Conservation (phyloP, 2,888 invertebrate species). For the Pseudococcus jackbeardsleyi region DNA sequence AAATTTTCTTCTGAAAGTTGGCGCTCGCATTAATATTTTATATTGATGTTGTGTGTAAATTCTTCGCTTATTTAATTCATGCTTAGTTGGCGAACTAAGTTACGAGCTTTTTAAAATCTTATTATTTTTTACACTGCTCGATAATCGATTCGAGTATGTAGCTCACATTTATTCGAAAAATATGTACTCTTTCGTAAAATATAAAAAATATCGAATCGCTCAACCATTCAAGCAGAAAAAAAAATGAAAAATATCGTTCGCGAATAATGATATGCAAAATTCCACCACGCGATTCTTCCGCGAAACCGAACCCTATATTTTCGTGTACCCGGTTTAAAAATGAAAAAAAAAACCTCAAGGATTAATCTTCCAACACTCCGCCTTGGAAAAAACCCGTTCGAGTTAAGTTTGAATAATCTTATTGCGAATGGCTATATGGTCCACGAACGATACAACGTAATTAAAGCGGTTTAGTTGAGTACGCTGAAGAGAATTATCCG, state of each 20-base stretch:
- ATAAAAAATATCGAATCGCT: background rate
- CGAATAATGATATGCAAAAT: constrained; percentile 12
- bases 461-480: constrained; percentile 31
- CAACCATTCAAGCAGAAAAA: background rate
- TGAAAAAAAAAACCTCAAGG: background rate
- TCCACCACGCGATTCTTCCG: background rate
- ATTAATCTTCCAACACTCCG: constrained; percentile 13
- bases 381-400: background rate
- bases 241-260: background rate
- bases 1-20: no score
- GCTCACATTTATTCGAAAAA: background rate
- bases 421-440: background rate
- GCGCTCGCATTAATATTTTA: no score
- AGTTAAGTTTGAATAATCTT: background rate
- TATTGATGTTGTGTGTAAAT: no score
- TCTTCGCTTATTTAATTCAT: no score
- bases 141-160: background rate
- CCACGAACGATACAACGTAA: constrained; percentile 37
- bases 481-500: constrained; percentile 21
- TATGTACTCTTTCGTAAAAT: background rate
- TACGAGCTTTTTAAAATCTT: background rate
- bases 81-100: background rate
- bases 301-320: background rate
- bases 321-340: background rate
- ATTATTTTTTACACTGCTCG: background rate